A percentile compares a stretch with the other conserved stretches of the same genome.
Conservation (phyloP, 2,888 invertebrate genomes). For the Microchrysa polita region DNA sequence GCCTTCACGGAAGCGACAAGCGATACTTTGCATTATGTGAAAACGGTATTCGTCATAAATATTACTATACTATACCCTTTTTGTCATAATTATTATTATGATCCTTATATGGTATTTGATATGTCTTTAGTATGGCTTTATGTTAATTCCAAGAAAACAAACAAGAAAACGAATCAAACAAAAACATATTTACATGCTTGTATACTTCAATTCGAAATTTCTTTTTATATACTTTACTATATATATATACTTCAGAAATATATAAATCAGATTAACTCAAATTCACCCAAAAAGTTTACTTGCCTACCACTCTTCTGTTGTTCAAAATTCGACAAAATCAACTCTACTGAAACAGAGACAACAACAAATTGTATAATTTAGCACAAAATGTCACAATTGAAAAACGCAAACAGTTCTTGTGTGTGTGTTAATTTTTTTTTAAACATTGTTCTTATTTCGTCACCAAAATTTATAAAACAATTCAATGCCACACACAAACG, state of each 20-base stretch:
- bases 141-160: conserved; percentile 2
- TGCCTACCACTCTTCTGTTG: too few species aligned
- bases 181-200: too few species aligned
- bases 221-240: not conserved
- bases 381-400: too few species aligned
- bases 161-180: conserved; percentile 16
- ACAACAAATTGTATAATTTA: too few species aligned
- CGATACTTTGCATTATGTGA: conserved; percentile 87
- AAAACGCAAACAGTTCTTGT: conserved; percentile 38
- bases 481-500: too few species aligned
- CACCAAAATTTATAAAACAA: too few species aligned
- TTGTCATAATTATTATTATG: too few species aligned
- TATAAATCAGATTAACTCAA: too few species aligned
- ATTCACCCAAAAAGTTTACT: too few species aligned
- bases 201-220: not conserved
- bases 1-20: conserved; percentile 90
- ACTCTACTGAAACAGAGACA: conserved; percentile 26
- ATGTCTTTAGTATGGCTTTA: conserved; percentile 45
- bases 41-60: conserved; percentile 78
- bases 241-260: conserved; percentile 31
- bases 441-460: too few species aligned
- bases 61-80: too few species aligned
- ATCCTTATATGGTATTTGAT: conserved; percentile 40
- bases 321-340: not conserved
- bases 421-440: not conserved